Evolutionary conservation across 2,113 vertebrate species (phyloP).

Genomic region (Hyaena hyaena): DNA sequence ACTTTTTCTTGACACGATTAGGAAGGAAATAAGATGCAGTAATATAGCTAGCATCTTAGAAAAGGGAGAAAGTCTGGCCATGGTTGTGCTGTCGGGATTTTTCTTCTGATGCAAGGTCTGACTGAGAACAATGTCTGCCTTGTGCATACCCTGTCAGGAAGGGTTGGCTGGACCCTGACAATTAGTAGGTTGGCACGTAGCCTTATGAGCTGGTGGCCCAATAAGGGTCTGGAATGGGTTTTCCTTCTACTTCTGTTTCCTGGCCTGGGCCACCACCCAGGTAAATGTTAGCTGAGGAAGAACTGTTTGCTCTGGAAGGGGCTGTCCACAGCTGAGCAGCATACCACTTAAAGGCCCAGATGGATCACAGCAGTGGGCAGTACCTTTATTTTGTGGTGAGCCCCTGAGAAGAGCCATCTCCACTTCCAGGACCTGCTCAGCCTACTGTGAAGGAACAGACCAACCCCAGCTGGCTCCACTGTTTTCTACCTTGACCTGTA

Average conservation of each 20-base stretch:
- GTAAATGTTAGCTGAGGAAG: background rate
- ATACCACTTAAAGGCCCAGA: background rate
- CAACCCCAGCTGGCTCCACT: background rate
- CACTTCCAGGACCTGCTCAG: too few relatives aligned
- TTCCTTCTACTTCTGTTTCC: background rate
- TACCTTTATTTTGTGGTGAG: background rate
- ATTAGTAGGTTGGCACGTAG: slow-evolving; percentile 8
- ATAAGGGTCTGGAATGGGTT: background rate
- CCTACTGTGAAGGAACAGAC: background rate
- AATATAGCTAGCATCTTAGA: background rate
- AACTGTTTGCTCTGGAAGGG: background rate
- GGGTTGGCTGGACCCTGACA: slow-evolving; percentile 12
- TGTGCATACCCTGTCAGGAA: slow-evolving; percentile 1
- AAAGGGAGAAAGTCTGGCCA: background rate
- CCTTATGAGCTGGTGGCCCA: slow-evolving; percentile 21
- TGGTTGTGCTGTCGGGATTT: background rate
- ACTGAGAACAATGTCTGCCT: slow-evolving; percentile 55
- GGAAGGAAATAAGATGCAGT: background rate
- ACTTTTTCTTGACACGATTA: background rate
- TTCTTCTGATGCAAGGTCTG: slow-evolving; percentile 39
- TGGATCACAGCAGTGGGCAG: too few relatives aligned
- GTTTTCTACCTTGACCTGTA: background rate
- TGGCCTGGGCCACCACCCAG: background rate
- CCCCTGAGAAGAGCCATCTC: background rate
- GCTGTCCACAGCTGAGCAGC: background rate